Evolutionary conservation across 2,113 vertebrate genomes (phyloP).

Genomic region (Gallinago undulata): DNA sequence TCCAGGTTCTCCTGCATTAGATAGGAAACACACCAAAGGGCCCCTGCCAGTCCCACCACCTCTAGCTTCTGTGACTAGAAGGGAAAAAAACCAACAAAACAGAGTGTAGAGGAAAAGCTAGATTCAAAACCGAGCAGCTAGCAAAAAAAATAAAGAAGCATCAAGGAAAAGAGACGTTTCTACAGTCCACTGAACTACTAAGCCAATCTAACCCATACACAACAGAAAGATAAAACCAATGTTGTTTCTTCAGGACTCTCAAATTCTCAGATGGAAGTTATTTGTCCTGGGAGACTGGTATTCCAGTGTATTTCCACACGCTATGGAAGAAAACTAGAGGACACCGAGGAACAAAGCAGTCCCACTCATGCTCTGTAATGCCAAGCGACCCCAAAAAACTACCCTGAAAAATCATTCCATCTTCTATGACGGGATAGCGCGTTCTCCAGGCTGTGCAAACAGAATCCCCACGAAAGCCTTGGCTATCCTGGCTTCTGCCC

Average conservation of each 20-base stretch:
- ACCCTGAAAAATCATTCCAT: background rate
- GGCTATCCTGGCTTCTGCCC: background rate
- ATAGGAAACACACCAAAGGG: background rate
- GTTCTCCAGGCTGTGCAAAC: rapidly evolving
- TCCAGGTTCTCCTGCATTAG: background rate
- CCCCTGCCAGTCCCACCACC: background rate
- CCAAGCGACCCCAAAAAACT: background rate
- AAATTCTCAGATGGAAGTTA: background rate
- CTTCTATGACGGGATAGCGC: rapidly evolving
- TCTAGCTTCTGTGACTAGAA: background rate
- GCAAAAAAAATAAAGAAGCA: background rate
- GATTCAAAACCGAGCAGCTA: background rate
- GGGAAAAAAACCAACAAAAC: background rate
- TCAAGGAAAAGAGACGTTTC: background rate
- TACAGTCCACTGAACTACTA: background rate
- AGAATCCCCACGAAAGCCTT: background rate
- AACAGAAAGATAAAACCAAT: background rate
- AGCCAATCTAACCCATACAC: background rate
- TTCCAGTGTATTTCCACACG: background rate
- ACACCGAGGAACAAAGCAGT: background rate
- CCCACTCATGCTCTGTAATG: background rate
- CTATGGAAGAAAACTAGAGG: background rate
- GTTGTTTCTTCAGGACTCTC: background rate
- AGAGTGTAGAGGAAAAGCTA: background rate
- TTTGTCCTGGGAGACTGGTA: background rate